Base-by-base conservation (phyloP, 1,140 invertebrate genomes). In the Drosophila dunni region DNA sequence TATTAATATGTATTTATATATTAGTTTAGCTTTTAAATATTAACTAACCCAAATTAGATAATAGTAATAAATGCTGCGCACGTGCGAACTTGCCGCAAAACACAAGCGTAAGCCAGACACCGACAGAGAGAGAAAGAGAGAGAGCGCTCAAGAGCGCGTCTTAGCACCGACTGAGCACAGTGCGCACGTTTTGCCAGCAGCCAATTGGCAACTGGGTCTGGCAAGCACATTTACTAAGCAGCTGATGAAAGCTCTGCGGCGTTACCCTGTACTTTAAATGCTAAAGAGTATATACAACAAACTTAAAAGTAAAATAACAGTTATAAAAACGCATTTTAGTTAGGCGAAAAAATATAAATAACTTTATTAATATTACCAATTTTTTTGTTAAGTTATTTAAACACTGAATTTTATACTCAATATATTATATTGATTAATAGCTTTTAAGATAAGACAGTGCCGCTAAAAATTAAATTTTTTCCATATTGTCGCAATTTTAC, bases 31-130 rank as follows among this genome's bases (percentile, higher is more conserved):
- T 29, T 36, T 48, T 53, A 9, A 40, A 17, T 38, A 62, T 56
- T 38, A 86, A 75, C 54, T 82, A 79, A 81, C 82, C 64, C 53
- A 62, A 82, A 76, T 69, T 66, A 10, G 24, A 29, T 29, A 33
- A 61, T 24, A 29, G 79, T 75, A 66, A 77, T 68, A 75, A 86
- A 36, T 10, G 38, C 15, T 46, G 68, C 66, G 70, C 79, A 88
- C 83, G 83, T 88, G 82, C 68, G 69, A 44, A 53, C 9, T 5
- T 60, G 65, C 45, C 10, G 48, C 42, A 56, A 54, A 54, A 60
- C 54, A 48, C 7, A 29, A 29, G 15, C 36, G 33, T 33, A 60
- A 33, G n/a, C n/a, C 50, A 57, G 72, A 63, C 34, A 57, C 44
- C 10, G 17, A 46, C 3, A 34, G 38, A 7, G 13, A 50, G 10